phyloP scores from a whole-genome alignment of 2,797 vertebrate genomes.

The Crocodylus rhombifer region DNA sequence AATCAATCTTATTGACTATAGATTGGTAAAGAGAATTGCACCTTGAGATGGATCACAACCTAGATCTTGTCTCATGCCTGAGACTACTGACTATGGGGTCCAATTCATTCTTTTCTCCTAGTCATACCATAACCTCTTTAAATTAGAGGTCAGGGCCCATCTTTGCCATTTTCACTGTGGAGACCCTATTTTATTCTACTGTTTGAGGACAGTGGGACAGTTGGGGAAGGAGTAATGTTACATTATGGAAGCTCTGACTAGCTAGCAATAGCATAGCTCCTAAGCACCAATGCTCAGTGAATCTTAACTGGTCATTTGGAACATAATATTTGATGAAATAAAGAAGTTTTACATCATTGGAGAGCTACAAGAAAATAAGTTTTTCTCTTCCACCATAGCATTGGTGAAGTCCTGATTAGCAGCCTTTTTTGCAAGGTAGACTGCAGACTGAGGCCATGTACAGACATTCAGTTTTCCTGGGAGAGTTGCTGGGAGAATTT shows the following conservation, averaged over 20 bases:
- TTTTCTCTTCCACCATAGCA: not conserved
- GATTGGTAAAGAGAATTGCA: not conserved
- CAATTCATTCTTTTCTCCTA: not conserved
- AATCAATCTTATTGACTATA: not conserved
- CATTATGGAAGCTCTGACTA: constrained; percentile 6
- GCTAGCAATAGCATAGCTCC: not conserved
- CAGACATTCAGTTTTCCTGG: too few species aligned
- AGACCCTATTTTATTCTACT: constrained; percentile 12
- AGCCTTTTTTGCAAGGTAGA: not conserved
- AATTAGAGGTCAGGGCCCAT: not conserved
- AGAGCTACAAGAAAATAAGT: not conserved
- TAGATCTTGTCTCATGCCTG: constrained; percentile 30
- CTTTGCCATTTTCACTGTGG: constrained; percentile 6
- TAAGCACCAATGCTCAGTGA: constrained; percentile 7
- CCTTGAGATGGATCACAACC: not conserved
- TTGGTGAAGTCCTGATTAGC: not conserved
- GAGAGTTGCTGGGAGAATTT: too few species aligned
- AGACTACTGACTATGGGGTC: not conserved
- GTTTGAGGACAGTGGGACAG: not conserved
- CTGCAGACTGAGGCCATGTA: not conserved
- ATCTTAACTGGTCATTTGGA: constrained; percentile 34
- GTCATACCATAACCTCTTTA: constrained; percentile 16
- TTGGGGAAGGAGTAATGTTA: not conserved
- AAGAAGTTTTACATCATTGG: constrained; percentile 10
- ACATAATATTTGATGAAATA: constrained; percentile 41